phyloP scores from a whole-genome alignment of 1,140 invertebrate species.

The Pseudomyrmex gracilis region DNA sequence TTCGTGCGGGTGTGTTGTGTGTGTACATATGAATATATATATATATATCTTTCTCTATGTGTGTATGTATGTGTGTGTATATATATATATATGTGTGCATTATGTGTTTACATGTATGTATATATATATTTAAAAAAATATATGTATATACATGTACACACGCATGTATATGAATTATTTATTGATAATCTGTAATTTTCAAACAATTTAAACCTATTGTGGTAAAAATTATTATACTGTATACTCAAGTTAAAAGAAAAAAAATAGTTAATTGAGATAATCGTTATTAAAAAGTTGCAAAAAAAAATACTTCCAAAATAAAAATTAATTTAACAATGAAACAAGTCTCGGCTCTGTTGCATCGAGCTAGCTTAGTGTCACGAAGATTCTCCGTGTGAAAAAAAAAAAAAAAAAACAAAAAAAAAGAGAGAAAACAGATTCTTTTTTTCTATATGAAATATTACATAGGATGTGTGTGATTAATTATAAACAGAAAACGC shows the following conservation, averaged over 20 bases:
- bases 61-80: slow-evolving; percentile 40
- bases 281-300: slow-evolving; percentile 41
- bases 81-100: slow-evolving; percentile 22
- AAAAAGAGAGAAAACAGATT: no score
- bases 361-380: not conserved
- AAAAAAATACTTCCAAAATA: slow-evolving; percentile 22
- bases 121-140: no score
- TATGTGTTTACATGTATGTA: slow-evolving; percentile 29
- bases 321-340: slow-evolving; percentile 24
- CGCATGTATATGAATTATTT: slow-evolving; percentile 71
- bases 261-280: slow-evolving; percentile 2
- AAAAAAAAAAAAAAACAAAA: no score
- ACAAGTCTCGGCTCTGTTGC: not conserved
- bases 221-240: slow-evolving; percentile 18
- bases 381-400: not conserved
- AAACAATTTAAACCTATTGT: slow-evolving; percentile 33
- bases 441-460: not conserved
- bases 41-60: slow-evolving; percentile 11
- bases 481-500: not conserved
- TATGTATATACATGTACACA: not conserved
- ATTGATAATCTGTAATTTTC: slow-evolving; percentile 68
- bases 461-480: not conserved
- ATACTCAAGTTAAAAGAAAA: slow-evolving; percentile 24
- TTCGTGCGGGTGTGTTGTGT: not conserved
- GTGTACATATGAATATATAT: slow-evolving; percentile 32